Evolutionary conservation across 2,888 invertebrate species (phyloP).

Genomic region (Hartigia nigra): DNA sequence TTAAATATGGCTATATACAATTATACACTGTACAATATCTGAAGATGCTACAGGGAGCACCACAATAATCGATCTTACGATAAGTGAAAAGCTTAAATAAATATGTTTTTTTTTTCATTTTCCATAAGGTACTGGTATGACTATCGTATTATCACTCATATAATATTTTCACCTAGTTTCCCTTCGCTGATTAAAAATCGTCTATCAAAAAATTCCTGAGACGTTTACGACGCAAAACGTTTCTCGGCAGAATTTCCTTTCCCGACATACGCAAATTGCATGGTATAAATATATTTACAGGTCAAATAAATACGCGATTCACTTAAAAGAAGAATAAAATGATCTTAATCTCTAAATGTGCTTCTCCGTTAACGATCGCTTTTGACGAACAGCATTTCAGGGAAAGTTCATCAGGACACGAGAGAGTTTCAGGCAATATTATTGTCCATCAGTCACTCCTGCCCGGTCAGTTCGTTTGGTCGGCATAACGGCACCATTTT

Average conservation of each 20-base stretch:
- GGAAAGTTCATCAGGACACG: not conserved
- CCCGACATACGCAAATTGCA: not conserved
- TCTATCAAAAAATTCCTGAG: constrained; percentile 29
- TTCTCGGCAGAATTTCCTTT: constrained; percentile 31
- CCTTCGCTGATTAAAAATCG: not conserved
- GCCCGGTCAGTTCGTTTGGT: constrained; percentile 1
- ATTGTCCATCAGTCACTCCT: not conserved
- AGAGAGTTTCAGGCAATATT: not conserved
- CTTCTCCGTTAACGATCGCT: not conserved
- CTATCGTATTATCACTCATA: constrained; percentile 52
- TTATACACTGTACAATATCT: constrained; percentile 45
- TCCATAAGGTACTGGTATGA: constrained; percentile 49
- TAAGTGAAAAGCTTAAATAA: constrained; percentile 31
- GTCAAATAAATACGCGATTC: constrained; percentile 28
- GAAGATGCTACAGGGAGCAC: not conserved
- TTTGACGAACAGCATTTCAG: not conserved
- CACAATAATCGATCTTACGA: not conserved
- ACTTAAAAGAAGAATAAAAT: not conserved
- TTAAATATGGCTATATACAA: constrained; percentile 25
- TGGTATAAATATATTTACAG: constrained; percentile 11
- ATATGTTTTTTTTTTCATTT: constrained; percentile 30
- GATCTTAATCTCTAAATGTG: not conserved
- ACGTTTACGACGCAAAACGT: constrained; percentile 26
- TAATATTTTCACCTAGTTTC: constrained; percentile 23
- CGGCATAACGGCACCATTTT: not conserved